These are phyloP conservation scores for Raja brachyura DNA, from an alignment of 2,113 vertebrate species.

Conservation along the genomic window DNA sequence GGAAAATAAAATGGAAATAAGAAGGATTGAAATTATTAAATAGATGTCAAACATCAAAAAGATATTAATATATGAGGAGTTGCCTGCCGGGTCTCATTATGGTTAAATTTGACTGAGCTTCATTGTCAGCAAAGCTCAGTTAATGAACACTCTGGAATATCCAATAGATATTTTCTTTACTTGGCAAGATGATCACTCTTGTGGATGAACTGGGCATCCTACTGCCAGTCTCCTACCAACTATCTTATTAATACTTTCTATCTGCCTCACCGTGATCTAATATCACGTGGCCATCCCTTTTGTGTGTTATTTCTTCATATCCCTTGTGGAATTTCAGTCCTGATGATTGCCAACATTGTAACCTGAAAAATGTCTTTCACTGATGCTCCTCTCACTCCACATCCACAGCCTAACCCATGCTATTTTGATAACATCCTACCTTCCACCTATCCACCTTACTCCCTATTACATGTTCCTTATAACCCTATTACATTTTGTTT, in stretches of 20 bases:
- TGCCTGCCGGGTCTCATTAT: background rate
- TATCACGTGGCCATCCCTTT: background rate
- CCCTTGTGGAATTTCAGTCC: background rate
- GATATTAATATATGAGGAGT: background rate
- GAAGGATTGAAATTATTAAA: background rate
- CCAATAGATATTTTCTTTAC: too few species aligned
- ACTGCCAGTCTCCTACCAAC: background rate
- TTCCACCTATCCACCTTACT: background rate
- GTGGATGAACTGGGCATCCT: background rate
- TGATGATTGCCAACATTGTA: background rate
- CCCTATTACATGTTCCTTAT: too few species aligned
- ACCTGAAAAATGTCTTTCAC: background rate
- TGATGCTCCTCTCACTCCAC: background rate
- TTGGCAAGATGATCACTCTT: background rate
- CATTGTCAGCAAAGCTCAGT: too few species aligned
- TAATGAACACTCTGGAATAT: too few species aligned
- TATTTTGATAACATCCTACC: too few species aligned
- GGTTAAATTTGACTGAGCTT: too few species aligned
- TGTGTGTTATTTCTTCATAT: background rate
- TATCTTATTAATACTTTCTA: background rate
- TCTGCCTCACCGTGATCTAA: background rate
- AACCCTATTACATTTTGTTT: too few species aligned
- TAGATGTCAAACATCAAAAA: background rate
- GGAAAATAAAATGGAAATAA: background rate
- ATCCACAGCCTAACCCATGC: background rate